Base-by-base conservation (phyloP, 37 sponge, comb jelly and placozoan genomes). In the Aplysina aerophoba region DNA sequence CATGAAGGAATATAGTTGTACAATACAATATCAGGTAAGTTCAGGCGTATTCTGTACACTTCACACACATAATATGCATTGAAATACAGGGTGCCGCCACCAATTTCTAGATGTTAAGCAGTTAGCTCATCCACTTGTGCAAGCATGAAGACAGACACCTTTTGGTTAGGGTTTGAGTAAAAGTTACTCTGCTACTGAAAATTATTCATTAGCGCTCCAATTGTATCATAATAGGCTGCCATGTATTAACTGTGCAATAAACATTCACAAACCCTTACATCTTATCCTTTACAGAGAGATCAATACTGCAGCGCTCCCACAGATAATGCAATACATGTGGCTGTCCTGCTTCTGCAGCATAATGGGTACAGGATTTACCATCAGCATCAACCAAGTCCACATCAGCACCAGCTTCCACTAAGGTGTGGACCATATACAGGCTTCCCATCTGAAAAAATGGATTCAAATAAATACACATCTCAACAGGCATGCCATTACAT, bases 301-400 rank as follows among this genome's bases (percentile, higher is more conserved):
- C 69, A 2, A 88, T 66, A 69, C 62, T 37, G 16, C 73, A 37
- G 20, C 56, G 79, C 59, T 41, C 65, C 2, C 80, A 36, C 55
- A 92, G 73, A 64, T 92, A 92, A 55, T 86, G 87, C 55, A 92
- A 14, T 13, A 89, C 67, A 33, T 86, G 93, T 54, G 78, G 54
- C 50, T 83, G 82, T 83, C 93, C 93, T 40, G 82, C 69, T 36
- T 64, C 27, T 28, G 93, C 83, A 55, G 89, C 86, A 35, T 86
- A 83, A 79, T 89, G 89, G 37, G 86, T 44, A 62, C 81, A 81
- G 39, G 61, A 33, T 67, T 57, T 65, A 15, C 93, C 93, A 69
- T 61, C 15, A 36, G 44, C 12, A 21, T 86, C 87, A 21, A 34
- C 57, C 12, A 55, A 38, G 15, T 19, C 40, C 38, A 64, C 64